Base-by-base conservation (phyloP, 2,888 invertebrate species). In the Dichetophora obliterata region DNA sequence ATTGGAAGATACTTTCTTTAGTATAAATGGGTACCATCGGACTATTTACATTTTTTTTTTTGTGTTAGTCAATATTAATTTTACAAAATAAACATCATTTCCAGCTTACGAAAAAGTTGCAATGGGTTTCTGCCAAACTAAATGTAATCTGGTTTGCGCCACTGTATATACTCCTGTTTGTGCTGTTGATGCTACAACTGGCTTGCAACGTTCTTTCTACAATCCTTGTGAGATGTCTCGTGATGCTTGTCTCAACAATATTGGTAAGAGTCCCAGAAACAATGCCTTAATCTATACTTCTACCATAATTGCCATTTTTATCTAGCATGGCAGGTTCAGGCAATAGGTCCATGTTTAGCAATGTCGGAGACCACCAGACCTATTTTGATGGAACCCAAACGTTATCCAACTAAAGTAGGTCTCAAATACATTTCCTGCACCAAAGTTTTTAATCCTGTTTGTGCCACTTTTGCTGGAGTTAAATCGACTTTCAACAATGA, bases 401-500 rank as follows among this genome's bases (percentile, higher is more conserved):
- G 4, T n/a, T 37, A 34, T 34, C 22, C 27, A 27, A 31, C 65
- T n/a, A 16, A 31, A 34, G 31, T 4, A 34, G 37, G 27, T 19
- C 24, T 24, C 48, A 68, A 50, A 6, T 11, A 14, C 5, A 71
- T 86, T n/a, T 82, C 84, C 8, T 86, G 86, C 70, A 82, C 82
- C 19, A 82, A 80, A 14, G 65, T 85, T 22, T 86, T 85, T 59
- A 85, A 82, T 54, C 86, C 86, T 0, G 86, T 86, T 0, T 86
- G 86, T 34, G 86, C 85, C 19, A 80, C 77, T 61, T 85, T 85
- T 19, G 80, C 83, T 14, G 86, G 84, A 11, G 87, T 86, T 1
- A 86, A 86, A 80, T 85, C 86, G 9, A 86, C 85, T 65, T 86
- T 86, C 75, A 80, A 78, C 77, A 86, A 86, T 63, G 86, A 86